Evolutionary conservation across 92 coral and sea anemone genomes (phyloP).

Genomic region (Paragorgia papillata): DNA sequence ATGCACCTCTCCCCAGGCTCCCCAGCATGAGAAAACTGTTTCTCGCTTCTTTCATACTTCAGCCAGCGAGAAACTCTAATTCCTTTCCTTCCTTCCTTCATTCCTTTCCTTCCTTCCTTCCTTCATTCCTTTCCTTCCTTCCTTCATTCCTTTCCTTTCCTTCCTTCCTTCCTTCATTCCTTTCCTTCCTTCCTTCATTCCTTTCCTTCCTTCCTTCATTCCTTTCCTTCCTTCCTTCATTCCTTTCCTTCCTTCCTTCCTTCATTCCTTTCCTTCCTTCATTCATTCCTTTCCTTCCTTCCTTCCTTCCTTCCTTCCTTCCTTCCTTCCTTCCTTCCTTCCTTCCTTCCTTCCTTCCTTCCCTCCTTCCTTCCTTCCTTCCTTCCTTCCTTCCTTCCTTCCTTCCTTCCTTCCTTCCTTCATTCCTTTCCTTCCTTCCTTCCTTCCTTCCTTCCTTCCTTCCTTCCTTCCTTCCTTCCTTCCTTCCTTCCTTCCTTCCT

Average conservation of each 20-base stretch:
- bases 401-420: conserved; percentile 12
- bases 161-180: too few species aligned
- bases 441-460: conserved; percentile 17
- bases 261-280: not conserved
- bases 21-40: too few species aligned
- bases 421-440: conserved; percentile 11
- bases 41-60: too few species aligned
- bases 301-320: conserved; percentile 17
- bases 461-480: conserved; percentile 21
- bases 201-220: too few species aligned
- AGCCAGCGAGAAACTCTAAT: too few species aligned
- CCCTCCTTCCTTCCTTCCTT: conserved; percentile 18
- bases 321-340: conserved; percentile 21
- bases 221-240: too few species aligned
- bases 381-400: conserved; percentile 20
- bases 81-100: too few species aligned
- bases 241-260: not conserved
- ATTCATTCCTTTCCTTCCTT: conserved; percentile 9
- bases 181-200: too few species aligned
- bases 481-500: conserved; percentile 17
- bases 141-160: too few species aligned
- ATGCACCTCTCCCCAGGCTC: too few species aligned
- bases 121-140: too few species aligned
- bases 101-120: too few species aligned
- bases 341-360: conserved; percentile 21